Percentiles rank a stretch among this genome's conserved stretches.
phyloP scores from a whole-genome alignment of 2,797 vertebrate genomes.

The Bovichtus diacanthus region DNA sequence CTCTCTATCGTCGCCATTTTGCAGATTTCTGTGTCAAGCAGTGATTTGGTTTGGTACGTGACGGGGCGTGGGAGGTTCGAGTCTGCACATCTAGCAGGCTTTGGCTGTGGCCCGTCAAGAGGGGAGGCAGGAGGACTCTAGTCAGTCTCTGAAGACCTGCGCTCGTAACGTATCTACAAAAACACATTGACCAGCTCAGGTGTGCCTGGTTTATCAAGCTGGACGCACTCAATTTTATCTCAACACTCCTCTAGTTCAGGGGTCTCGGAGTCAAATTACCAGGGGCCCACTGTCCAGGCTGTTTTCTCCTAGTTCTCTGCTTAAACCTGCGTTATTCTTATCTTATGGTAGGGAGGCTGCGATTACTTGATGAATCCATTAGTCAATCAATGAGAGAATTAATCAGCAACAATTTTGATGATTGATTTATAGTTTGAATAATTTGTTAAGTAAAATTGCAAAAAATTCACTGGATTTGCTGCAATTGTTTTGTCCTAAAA shows the following conservation, averaged over 20 bases:
- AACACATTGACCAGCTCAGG: background rate
- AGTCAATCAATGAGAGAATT: background rate
- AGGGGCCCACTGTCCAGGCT: background rate
- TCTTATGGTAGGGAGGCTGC: background rate
- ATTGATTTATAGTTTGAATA: background rate
- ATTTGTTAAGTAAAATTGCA: background rate
- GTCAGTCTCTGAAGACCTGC: constrained; percentile 15
- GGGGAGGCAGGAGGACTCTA: constrained; percentile 23
- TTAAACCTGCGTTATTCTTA: background rate
- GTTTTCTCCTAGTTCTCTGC: background rate
- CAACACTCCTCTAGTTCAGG: constrained; percentile 13
- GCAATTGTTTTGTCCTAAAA: constrained; percentile 1
- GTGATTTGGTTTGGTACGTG: constrained; percentile 75
- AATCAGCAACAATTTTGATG: background rate
- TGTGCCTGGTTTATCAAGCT: background rate
- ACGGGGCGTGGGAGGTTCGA: constrained; percentile 46
- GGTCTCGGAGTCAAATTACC: constrained; percentile 14
- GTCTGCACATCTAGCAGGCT: constrained; percentile 56
- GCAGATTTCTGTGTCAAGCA: constrained; percentile 55
- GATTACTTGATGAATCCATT: background rate
- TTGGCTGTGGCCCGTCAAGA: constrained; percentile 60
- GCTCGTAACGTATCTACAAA: background rate
- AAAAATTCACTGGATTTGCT: background rate
- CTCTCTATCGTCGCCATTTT: constrained; percentile 11
- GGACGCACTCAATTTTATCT: background rate